Percentiles rank a stretch among this genome's conserved stretches.
phyloP scores from a whole-genome alignment of 1,140 invertebrate species.

The Nebria ingens region DNA sequence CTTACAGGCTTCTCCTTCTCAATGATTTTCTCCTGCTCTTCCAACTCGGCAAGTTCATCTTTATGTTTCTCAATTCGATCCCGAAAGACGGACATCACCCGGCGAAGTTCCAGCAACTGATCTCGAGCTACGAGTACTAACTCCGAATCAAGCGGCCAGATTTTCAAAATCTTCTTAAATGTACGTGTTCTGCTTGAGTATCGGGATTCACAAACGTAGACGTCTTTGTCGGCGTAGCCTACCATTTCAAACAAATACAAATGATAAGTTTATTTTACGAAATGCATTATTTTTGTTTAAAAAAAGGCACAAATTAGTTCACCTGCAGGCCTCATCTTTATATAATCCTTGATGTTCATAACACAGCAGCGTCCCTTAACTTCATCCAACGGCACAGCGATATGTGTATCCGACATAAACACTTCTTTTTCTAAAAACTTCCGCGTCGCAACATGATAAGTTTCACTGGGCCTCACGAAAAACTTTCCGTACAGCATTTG shows the following conservation, averaged over 20 bases:
- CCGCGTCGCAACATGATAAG: conserved; percentile 87
- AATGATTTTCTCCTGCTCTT: conserved; percentile 64
- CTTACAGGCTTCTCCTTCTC: conserved; percentile 71
- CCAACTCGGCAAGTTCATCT: conserved; percentile 77
- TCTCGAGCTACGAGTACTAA: conserved; percentile 59
- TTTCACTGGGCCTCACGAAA: conserved; percentile 72
- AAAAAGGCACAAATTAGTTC: conserved; percentile 15
- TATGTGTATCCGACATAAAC: conserved; percentile 85
- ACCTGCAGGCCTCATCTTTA: conserved; percentile 76
- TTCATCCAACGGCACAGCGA: conserved; percentile 74
- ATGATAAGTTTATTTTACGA: no score
- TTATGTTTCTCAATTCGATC: conserved; percentile 84
- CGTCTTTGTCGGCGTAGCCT: conserved; percentile 82
- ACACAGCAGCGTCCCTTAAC: conserved; percentile 89
- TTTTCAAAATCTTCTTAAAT: conserved; percentile 89
- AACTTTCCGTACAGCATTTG: conserved; percentile 85
- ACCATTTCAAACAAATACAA: no score
- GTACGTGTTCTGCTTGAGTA: conserved; percentile 75
- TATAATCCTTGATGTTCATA: conserved; percentile 91
- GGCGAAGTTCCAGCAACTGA: conserved; percentile 64
- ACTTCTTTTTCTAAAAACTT: conserved; percentile 95
- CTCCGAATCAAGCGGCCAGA: conserved; percentile 64
- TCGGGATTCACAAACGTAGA: conserved; percentile 94
- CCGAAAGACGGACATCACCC: conserved; percentile 87
- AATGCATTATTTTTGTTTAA: conserved; percentile 1